Conservation (phyloP, 1,140 invertebrate genomes). For the Apis dorsata region DNA sequence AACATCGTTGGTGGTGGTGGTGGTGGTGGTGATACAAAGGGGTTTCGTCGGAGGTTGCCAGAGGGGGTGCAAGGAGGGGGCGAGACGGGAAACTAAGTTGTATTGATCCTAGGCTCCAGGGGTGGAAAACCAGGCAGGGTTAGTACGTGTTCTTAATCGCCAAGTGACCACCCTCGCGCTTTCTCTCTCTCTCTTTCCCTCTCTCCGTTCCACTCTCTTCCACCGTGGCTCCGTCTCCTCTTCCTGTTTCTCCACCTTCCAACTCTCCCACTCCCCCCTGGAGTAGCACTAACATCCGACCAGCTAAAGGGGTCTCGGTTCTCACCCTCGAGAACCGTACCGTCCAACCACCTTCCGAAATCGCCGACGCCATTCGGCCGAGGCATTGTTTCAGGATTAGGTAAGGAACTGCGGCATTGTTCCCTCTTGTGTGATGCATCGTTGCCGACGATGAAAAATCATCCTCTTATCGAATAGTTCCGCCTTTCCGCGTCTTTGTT, state of each 20-base stretch:
- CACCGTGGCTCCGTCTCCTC: conserved; percentile 33
- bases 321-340: conserved; percentile 63
- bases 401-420: conserved; percentile 70
- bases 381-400: conserved; percentile 76
- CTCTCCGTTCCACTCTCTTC: conserved; percentile 46
- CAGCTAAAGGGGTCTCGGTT: conserved; percentile 73
- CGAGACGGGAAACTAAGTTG: conserved; percentile 79
- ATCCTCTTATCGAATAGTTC: neutral
- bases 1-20: conserved; percentile 71
- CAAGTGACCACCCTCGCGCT: conserved; percentile 79
- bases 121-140: conserved; percentile 79
- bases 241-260: conserved; percentile 62
- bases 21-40: conserved; percentile 48
- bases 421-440: conserved; percentile 31
- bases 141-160: conserved; percentile 82
- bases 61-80: conserved; percentile 68
- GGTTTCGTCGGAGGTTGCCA: conserved; percentile 57
- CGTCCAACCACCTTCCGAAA: conserved; percentile 46
- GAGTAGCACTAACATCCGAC: conserved; percentile 61
- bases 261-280: conserved; percentile 51
- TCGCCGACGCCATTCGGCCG: conserved; percentile 72
- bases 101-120: conserved; percentile 80
- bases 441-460: conserved; percentile 49
- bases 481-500: neutral
- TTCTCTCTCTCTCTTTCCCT: conserved; percentile 66